Evolutionary conservation across 2,888 invertebrate genomes (phyloP).

Genomic region (Timema podura): DNA sequence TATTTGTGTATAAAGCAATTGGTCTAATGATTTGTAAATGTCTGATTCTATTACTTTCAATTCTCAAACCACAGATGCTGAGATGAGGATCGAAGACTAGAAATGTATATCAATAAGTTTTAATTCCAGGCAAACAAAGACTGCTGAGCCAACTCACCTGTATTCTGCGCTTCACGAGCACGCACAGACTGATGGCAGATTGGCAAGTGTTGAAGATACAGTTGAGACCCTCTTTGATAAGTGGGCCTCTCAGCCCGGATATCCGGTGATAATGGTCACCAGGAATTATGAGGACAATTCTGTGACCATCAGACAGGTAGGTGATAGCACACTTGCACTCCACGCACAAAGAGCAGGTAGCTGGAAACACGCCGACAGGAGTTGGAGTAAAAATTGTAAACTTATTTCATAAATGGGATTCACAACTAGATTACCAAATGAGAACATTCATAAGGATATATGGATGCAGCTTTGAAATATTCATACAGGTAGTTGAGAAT

Average conservation of each 20-base stretch:
- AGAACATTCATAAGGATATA: no score
- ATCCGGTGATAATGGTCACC: constrained; percentile 58
- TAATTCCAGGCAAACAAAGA: neutral
- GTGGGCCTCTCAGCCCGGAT: constrained; percentile 70
- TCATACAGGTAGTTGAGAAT: no score
- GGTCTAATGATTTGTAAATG: no score
- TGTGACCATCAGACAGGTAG: constrained; percentile 22
- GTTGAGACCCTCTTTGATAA: constrained; percentile 61
- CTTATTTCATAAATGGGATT: no score
- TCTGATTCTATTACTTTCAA: no score
- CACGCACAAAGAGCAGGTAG: no score
- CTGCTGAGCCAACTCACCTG: constrained; percentile 45
- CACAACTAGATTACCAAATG: no score
- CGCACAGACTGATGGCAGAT: constrained; percentile 39
- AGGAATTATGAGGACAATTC: constrained; percentile 47
- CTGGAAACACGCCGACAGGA: no score
- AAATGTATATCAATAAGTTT: neutral
- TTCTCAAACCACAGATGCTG: no score
- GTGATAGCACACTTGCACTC: neutral
- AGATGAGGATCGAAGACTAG: neutral
- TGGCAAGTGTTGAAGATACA: constrained; percentile 39
- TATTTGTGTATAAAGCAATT: no score
- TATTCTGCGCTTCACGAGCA: constrained; percentile 54
- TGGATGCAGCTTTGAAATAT: no score
- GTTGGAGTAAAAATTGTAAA: no score